phyloP scores from a whole-genome alignment of 2,888 invertebrate species.

The Fragum fragum region DNA sequence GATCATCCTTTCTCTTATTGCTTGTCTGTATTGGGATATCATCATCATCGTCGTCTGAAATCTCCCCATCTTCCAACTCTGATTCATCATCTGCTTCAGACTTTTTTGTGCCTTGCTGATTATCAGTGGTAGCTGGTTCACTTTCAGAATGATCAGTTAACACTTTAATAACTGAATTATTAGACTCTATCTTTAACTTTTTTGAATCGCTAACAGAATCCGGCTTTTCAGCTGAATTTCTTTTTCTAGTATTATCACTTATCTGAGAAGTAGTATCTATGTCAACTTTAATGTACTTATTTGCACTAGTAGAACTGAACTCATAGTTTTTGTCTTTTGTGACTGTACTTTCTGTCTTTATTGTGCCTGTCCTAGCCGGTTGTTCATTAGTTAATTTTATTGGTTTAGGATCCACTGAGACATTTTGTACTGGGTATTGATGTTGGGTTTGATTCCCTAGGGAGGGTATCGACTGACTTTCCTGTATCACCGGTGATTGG shows the following conservation, averaged over 20 bases:
- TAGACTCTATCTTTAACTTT: background rate
- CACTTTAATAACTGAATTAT: background rate
- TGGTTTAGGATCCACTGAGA: background rate
- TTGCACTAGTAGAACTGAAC: conserved; percentile 33
- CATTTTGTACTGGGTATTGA: background rate
- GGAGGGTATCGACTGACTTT: conserved; percentile 43
- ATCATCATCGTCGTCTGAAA: conserved; percentile 50
- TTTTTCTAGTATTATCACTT: conserved; percentile 24
- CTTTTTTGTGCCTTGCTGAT: background rate
- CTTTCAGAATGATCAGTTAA: background rate
- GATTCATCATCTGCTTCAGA: conserved; percentile 23
- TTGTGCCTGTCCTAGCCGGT: background rate
- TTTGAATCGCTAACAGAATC: background rate
- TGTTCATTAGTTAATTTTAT: background rate
- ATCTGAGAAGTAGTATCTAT: background rate
- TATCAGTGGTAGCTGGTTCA: background rate
- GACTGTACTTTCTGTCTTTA: background rate
- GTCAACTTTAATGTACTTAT: conserved; percentile 26
- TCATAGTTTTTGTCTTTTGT: conserved; percentile 23
- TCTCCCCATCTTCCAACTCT: conserved; percentile 66
- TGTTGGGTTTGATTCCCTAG: conserved; percentile 22
- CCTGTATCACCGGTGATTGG: background rate
- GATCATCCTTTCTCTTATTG: background rate
- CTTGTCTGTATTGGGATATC: background rate
- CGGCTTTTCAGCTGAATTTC: background rate